Evolutionary conservation across 1,140 invertebrate species (phyloP).

Genomic region (Rhyzopertha dominica): DNA sequence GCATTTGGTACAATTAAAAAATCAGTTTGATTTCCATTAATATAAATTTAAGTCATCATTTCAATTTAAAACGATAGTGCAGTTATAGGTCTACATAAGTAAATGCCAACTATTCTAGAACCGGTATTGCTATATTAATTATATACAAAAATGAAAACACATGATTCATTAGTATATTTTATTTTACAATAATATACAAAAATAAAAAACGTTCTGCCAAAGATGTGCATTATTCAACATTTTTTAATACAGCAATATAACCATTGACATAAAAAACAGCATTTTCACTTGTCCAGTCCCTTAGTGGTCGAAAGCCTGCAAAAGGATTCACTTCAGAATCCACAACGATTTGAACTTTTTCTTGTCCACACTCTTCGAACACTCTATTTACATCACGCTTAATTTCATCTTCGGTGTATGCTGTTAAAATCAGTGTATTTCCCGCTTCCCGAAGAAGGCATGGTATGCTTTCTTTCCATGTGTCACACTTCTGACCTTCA

Average conservation of each 20-base stretch:
- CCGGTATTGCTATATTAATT: no score
- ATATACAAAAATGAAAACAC: no score
- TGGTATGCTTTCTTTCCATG: constrained; percentile 35
- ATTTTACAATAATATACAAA: no score
- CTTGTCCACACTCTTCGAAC: constrained; percentile 1
- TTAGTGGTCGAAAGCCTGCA: constrained; percentile 24
- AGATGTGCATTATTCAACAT: no score
- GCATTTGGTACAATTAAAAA: no score
- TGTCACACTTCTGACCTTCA: constrained; percentile 24
- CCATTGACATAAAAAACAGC: constrained; percentile 31
- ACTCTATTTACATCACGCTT: constrained; percentile 22
- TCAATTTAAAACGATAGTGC: no score
- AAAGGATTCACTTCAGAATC: constrained; percentile 26
- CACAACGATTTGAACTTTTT: constrained; percentile 15
- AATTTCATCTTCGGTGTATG: constrained; percentile 38
- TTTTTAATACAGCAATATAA: constrained; percentile 26
- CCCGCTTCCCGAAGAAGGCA: constrained; percentile 24
- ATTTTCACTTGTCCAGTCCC: constrained; percentile 25
- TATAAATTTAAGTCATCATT: no score
- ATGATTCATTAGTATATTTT: no score
- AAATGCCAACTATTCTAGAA: no score
- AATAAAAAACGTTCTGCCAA: no score
- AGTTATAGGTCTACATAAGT: no score
- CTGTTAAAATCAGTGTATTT: constrained; percentile 37
- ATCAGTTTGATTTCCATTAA: no score